Evolutionary conservation across 2,888 invertebrate genomes (phyloP), one percentile per base, ranked within the genome.

Genomic region (Xestoiulus laeticollis): DNA sequence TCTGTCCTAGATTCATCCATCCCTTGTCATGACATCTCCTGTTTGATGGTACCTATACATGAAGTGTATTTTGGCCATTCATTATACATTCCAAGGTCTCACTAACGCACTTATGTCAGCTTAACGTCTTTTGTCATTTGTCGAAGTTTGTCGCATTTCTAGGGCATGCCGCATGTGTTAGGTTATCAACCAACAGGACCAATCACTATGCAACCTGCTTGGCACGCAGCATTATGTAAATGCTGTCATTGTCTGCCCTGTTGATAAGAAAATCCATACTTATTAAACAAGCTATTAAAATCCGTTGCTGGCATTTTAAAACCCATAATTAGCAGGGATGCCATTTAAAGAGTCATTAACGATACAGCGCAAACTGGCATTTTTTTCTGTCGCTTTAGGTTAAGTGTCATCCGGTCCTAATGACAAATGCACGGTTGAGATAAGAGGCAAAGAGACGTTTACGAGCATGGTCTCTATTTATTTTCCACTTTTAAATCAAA

Each of bases 201-300:
- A 53, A 53, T 53, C 53, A 53, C 16, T 53, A 19, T 16, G 53
- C 53, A 4, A 53, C 22, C n/a, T 83, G 30, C 33, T 83, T 19
- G 83, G 16, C 26, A 22, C 30, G 33, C 14, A 0, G n/a, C 83
- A 33, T 19, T 83, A 83, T 83, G 83, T 26, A 83, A 83, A 83
- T 83, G 83, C 30, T 30, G 30, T 33, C 30, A 83, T 33, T 83
- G 83, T 33, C 83, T 83, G 33, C 33, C 19, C 22, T 83, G 83
- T 16, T 83, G 83, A 83, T 83, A 83, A 83, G 83, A 83, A 83
- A 83, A 83, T 83, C 83, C 83, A 83, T 83, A 83, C 83, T 83
- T 83, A 83, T 83, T 83, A 83, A 83, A 83, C 83, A 33, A 14
- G 16, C 26, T 83, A 83, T 83, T 83, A 83, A 83, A 83, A 19